Base-by-base conservation (phyloP, 2,113 vertebrate species). In the Typhlomys cinereus region DNA sequence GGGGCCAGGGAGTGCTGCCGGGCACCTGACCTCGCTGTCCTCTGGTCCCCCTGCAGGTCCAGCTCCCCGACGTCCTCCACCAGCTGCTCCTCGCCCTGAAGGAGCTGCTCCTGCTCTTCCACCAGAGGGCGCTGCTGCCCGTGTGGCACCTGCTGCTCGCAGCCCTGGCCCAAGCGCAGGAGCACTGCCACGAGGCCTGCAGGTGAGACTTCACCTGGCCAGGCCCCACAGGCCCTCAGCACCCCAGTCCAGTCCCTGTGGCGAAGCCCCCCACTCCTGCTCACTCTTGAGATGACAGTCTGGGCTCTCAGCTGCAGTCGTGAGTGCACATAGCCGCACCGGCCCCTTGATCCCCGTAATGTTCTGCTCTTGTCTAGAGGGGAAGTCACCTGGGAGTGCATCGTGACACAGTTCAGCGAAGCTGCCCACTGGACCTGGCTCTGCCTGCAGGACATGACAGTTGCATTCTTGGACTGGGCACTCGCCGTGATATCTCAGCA, bases 391-490 rank as follows among this genome's bases (percentile, higher is more conserved):
- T 98, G 99, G 92, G 97, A 97, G 46, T 99, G 99, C 74, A 15
- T 99, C 83, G 98, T 98, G 89, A 98, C 97, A 15, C 99, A 99
- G 76, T 90, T 99, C n/a, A 5, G 94, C 15, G 97, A 98, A 92
- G 97, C 99, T 69, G 98, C 98, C 95, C 98, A 95, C 46, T 98
- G 98, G 9, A 99, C 98, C 2, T 99, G 99, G 99, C 89, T 97
- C 54, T 98, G 98, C 54, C 97, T 99, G 62, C 99, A 99, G 85
- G 98, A 99, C 76, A 97, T 98, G 0, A 99, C 98, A 0, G 52
- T 98, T 0, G 98, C 99, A 44, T 84, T 99, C 95, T 98, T 98
- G 92, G 97, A 99, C 93, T 99, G 99, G 99, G 98, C 98, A 41
- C 95, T 99, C 91, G 97, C 99, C 41, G 94, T 98, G 85, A 97